Conservation (phyloP, 2,113 vertebrate genomes). For the Brienomyrus longianalis region DNA sequence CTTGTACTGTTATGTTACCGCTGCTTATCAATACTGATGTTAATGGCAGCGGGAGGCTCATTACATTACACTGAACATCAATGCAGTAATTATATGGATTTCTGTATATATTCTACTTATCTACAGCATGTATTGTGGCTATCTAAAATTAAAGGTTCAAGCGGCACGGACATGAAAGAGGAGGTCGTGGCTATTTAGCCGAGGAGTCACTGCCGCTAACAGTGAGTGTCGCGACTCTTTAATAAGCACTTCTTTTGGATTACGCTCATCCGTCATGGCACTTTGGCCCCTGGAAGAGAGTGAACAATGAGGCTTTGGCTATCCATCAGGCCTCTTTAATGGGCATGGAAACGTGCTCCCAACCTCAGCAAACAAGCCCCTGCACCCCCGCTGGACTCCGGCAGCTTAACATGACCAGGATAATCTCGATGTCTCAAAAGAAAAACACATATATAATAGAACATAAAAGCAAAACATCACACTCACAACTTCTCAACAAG, state of each 20-base stretch:
- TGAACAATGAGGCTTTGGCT: not conserved
- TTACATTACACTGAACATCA: not conserved
- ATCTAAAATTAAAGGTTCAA: not conserved
- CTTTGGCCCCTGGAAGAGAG: not conserved
- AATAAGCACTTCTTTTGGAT: not conserved
- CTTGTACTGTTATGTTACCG: not conserved
- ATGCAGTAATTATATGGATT: constrained; percentile 5
- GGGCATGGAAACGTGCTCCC: not conserved
- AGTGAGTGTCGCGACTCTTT: not conserved
- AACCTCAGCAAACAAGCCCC: not conserved
- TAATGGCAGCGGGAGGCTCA: not conserved
- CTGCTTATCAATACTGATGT: not conserved
- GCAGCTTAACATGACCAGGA: not conserved
- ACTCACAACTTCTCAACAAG: not conserved
- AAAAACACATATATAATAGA: not conserved
- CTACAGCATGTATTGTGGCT: not conserved
- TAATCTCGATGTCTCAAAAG: not conserved
- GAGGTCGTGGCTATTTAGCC: not conserved
- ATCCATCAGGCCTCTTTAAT: not conserved
- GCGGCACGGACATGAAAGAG: not conserved
- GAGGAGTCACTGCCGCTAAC: not conserved
- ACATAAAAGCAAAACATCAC: not conserved
- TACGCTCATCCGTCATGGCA: not conserved
- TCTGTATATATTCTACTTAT: not conserved
- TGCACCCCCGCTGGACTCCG: not conserved